These are phyloP conservation scores for Drosophila tsacasi DNA, from an alignment of 1,140 invertebrate species.

Conservation along the genomic window DNA sequence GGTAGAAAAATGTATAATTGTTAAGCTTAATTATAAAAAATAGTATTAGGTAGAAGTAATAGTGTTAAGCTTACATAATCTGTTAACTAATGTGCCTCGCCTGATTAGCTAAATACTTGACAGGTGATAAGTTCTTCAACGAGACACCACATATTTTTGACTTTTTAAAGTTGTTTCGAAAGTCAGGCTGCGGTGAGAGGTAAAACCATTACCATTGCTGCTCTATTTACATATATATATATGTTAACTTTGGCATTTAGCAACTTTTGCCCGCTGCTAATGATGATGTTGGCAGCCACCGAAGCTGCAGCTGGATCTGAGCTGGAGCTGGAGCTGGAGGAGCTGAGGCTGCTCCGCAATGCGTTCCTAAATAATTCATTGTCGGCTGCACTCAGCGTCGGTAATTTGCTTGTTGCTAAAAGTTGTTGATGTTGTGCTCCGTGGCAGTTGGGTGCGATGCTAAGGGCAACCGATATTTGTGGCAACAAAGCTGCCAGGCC, in stretches of 20 bases:
- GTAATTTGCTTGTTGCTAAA: constrained; percentile 25
- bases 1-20: too few species aligned
- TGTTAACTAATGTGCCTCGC: too few species aligned
- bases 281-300: not conserved
- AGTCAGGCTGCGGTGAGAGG: not conserved
- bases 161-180: not conserved
- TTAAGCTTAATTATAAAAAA: too few species aligned
- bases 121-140: not conserved
- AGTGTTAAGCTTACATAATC: too few species aligned
- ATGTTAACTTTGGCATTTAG: constrained; percentile 19
- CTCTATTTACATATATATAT: not conserved
- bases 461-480: constrained; percentile 19
- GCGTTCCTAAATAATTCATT: constrained; percentile 42
- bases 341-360: constrained; percentile 14
- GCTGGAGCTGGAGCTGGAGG: not conserved
- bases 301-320: not conserved
- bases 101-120: too few species aligned
- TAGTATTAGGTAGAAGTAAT: too few species aligned
- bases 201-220: not conserved
- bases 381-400: constrained; percentile 16
- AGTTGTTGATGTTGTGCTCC: constrained; percentile 13
- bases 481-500: constrained; percentile 1
- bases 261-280: constrained; percentile 5
- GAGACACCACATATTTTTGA: not conserved
- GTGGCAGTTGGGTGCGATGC: not conserved